Percentiles rank a stretch among this genome's conserved stretches.
These are phyloP conservation scores for Cosmia pyralina DNA, from an alignment of 2,888 invertebrate genomes.

Conservation along the genomic window DNA sequence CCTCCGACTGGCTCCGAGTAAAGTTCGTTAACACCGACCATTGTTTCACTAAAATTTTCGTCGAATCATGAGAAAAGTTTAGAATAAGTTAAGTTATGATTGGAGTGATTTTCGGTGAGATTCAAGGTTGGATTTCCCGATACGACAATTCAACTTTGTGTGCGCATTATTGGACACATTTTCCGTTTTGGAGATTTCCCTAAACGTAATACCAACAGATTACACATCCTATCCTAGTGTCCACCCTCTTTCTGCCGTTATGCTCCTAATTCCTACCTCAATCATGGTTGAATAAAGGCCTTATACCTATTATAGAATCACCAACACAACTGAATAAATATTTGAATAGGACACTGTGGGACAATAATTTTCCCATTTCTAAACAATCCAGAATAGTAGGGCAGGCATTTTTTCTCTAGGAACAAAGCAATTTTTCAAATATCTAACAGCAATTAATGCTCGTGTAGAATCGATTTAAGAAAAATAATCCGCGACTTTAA, in stretches of 20 bases:
- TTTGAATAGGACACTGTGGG: constrained; percentile 11
- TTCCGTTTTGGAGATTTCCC: background rate
- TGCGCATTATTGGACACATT: background rate
- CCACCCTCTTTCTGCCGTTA: background rate
- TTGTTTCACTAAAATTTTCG: constrained; percentile 78
- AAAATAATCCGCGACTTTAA: constrained; percentile 52
- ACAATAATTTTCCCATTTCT: constrained; percentile 10
- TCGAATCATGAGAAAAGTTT: constrained; percentile 53
- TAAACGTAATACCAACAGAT: background rate
- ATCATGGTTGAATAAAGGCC: background rate
- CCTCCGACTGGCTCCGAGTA: constrained; percentile 51
- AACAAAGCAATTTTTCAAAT: constrained; percentile 32
- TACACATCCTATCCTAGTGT: background rate
- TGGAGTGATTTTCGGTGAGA: background rate
- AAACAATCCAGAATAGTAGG: constrained; percentile 20
- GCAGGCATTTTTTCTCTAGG: constrained; percentile 10
- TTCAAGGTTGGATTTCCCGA: constrained; percentile 31
- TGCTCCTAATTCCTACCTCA: background rate
- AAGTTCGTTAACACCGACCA: constrained; percentile 78
- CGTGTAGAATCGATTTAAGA: constrained; percentile 49
- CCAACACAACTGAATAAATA: constrained; percentile 31
- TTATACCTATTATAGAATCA: too few species aligned
- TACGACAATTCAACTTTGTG: background rate
- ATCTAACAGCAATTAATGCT: constrained; percentile 21
- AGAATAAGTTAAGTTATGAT: constrained; percentile 11